Evolutionary conservation across 2,113 vertebrate species (phyloP).

Genomic region (Silurus meridionalis): DNA sequence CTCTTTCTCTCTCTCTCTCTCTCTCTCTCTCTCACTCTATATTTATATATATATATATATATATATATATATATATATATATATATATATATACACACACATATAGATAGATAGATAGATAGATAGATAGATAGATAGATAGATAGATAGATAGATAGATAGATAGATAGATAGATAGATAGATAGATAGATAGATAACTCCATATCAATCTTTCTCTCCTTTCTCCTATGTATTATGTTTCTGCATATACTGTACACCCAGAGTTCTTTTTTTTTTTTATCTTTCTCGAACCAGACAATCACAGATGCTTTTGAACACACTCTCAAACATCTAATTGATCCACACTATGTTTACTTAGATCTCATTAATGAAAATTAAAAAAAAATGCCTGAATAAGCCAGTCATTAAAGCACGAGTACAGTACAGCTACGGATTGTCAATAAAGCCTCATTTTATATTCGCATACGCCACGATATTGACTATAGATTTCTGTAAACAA

Average conservation of each 20-base stretch:
- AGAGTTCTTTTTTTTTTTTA: not conserved
- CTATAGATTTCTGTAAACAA: not conserved
- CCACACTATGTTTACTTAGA: not conserved
- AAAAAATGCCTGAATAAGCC: not conserved
- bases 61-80: too few relatives aligned
- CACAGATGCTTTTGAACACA: not conserved
- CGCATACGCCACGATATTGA: not conserved
- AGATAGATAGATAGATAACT: too few relatives aligned
- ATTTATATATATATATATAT: too few relatives aligned
- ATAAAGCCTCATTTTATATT: slow-evolving; percentile 5
- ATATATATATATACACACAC: too few relatives aligned
- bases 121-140: too few relatives aligned
- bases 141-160: too few relatives aligned
- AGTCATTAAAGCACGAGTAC: not conserved
- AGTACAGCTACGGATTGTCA: slow-evolving; percentile 20
- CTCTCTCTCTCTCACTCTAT: too few relatives aligned
- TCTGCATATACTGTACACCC: not conserved
- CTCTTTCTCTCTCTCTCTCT: too few relatives aligned
- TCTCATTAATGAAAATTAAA: not conserved
- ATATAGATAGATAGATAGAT: too few relatives aligned
- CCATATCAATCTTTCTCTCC: too few relatives aligned
- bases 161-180: too few relatives aligned
- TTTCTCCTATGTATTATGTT: not conserved
- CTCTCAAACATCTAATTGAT: not conserved
- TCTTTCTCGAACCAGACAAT: not conserved